Base-by-base conservation (phyloP, 2,888 invertebrate genomes). In the Andrena chrysosceles region DNA sequence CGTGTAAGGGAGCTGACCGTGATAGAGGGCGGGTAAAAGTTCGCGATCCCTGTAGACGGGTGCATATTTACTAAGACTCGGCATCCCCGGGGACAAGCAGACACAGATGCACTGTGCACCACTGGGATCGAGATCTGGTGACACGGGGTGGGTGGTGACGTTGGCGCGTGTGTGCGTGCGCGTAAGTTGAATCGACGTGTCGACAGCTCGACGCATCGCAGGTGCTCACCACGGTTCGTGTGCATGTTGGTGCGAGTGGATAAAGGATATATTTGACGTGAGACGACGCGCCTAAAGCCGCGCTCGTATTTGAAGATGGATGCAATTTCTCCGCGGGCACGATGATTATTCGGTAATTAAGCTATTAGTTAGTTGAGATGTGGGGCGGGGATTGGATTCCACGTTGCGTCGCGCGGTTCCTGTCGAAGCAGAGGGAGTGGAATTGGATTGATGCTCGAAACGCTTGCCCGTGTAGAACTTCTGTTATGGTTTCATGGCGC, bases 41-140 rank as follows among this genome's bases (percentile, higher is more conserved):
- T 91, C 89, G 89, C 89, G 89, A 89, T 90, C 72, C 80, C 73
- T 78, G 69, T 84, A 86, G 88, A 83, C 88, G 84, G 81, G 81
- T 86, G 90, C 86, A 90, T 88, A 89, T 89, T 89, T 87, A 81
- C 62, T 56, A 72, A 73, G 69, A 35, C 56, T 8, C 10, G 10
- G 6, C 6, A 63, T 69, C 62, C 72, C 20, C 26, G 29, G 70
- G 77, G 82, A 78, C 71, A 62, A 67, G 52, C 64, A 63, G 74
- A 68, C 56, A 54, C 71, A 67, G 62, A 63, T 63, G 71, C 80
- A 54, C 8, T 26, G 48, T 7, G n/a, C 2, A 35, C 70, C 60
- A 49, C 16, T 42, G 35, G 29, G 42, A 29, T 2, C 54, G 13
- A 23, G 48, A 54, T 31, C n/a, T 13, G 4, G 6, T 0, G 5